phyloP scores from a whole-genome alignment of 2,888 invertebrate species.

The Pherbina coryleti region DNA sequence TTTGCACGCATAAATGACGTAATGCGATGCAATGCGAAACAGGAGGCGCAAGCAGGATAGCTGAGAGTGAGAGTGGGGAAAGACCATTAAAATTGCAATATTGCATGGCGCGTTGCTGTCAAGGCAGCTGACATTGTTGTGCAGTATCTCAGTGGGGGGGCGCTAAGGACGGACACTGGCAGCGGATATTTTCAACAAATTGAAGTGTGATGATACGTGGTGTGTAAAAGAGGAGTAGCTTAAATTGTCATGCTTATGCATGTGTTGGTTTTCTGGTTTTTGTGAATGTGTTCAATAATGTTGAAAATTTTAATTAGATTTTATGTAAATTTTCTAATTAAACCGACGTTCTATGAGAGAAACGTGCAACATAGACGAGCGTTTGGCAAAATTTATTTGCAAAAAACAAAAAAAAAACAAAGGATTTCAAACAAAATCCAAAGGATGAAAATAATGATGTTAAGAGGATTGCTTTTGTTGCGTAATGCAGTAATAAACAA shows the following conservation, averaged over 20 bases:
- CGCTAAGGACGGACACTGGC: not conserved
- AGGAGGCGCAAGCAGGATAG: not conserved
- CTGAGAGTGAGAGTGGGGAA: not conserved
- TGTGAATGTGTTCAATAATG: conserved; percentile 20
- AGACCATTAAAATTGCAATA: too few species aligned
- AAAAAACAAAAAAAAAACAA: not conserved
- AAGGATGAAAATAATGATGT: not conserved
- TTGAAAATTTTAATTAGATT: conserved; percentile 35
- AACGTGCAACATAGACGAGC: not conserved
- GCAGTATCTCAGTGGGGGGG: not conserved
- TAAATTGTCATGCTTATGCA: not conserved
- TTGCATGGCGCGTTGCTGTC: too few species aligned
- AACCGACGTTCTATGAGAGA: not conserved
- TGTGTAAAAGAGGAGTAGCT: not conserved
- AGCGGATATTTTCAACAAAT: not conserved
- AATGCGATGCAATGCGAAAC: not conserved
- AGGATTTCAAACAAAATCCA: not conserved
- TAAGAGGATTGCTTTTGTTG: too few species aligned
- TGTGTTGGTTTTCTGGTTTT: not conserved
- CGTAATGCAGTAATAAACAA: too few species aligned
- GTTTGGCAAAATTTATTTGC: not conserved
- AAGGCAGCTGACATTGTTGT: conserved; percentile 6
- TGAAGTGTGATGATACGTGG: not conserved
- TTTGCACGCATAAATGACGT: conserved; percentile 29
- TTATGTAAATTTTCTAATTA: conserved; percentile 17